Evolutionary conservation across 2,797 vertebrate genomes (phyloP).

Genomic region (Oreortyx pictus): DNA sequence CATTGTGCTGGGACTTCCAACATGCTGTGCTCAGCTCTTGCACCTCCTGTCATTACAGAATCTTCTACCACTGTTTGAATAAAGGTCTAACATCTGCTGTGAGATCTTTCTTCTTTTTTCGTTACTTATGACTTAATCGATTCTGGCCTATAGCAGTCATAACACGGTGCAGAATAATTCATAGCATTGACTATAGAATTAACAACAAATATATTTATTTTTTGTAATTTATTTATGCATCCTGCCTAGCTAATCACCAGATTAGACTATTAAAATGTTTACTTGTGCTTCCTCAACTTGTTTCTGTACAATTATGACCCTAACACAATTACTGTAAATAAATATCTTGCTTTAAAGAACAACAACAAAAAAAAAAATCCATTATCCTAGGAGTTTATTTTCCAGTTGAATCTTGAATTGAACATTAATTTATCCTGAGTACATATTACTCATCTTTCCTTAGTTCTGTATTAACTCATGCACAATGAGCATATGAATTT

Average conservation of each 20-base stretch:
- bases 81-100: not conserved
- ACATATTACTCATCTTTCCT: not conserved
- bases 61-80: not conserved
- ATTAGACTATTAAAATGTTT: conserved; percentile 28
- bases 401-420: conserved; percentile 15
- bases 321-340: conserved; percentile 10
- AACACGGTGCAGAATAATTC: not conserved
- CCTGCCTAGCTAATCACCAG: not conserved
- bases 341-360: not conserved
- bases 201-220: conserved; percentile 4
- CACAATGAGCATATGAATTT: not conserved
- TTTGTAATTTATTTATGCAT: conserved; percentile 22
- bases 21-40: not conserved
- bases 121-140: not conserved
- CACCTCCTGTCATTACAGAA: not conserved
- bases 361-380: not conserved
- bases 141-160: not conserved
- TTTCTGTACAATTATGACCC: conserved; percentile 15
- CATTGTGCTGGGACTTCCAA: not conserved
- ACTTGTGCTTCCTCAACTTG: not conserved
- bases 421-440: not conserved
- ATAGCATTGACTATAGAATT: not conserved
- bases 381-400: conserved; percentile 19
- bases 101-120: not conserved
- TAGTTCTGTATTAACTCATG: not conserved